Percentiles rank a stretch among this genome's conserved stretches.
These are phyloP conservation scores for Drosophila pseudoananassae DNA, from an alignment of 1,140 invertebrate species.

Conservation along the genomic window DNA sequence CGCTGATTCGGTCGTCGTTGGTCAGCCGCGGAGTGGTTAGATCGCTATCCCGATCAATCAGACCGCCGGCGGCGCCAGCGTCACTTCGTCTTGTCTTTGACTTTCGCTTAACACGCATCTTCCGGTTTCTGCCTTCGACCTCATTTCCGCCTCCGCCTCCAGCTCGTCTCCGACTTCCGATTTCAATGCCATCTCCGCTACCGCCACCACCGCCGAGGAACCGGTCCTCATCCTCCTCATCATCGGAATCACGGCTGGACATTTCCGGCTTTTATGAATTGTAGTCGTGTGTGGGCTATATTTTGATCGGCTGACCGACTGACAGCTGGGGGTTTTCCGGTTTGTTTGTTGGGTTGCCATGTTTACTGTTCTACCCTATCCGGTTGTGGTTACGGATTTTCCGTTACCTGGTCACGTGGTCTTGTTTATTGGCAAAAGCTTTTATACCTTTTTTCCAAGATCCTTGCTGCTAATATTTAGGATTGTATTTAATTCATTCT, in stretches of 20 bases:
- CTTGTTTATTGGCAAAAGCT: background rate
- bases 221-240: background rate
- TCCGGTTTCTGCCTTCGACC: background rate
- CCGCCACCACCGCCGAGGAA: background rate
- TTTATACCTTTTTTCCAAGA: background rate
- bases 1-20: background rate
- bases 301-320: constrained; percentile 50
- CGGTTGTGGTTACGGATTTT: background rate
- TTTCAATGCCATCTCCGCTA: background rate
- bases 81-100: background rate
- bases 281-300: constrained; percentile 7
- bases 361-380: constrained; percentile 14
- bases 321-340: constrained; percentile 47
- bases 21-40: background rate
- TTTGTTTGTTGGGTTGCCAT: constrained; percentile 38
- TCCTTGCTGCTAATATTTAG: background rate
- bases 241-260: constrained; percentile 14
- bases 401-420: background rate
- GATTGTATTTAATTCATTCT: too few species aligned
- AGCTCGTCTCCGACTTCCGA: background rate
- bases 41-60: background rate
- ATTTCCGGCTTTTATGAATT: constrained; percentile 14
- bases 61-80: background rate
- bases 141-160: background rate
- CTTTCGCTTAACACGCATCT: background rate